Evolutionary conservation across 2,113 vertebrate genomes (phyloP).

Genomic region (Numida meleagris): DNA sequence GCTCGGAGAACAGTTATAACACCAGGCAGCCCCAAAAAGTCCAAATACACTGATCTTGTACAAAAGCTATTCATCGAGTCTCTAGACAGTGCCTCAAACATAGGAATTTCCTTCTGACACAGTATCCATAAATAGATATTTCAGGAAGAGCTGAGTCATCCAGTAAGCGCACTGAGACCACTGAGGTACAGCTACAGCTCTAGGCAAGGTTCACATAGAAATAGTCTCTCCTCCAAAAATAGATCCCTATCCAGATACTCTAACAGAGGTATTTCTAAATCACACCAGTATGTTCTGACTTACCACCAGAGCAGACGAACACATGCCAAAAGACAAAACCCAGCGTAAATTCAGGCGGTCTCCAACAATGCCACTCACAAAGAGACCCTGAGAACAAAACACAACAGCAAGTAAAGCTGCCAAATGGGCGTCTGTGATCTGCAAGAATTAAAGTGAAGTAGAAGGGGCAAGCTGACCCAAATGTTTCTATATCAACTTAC

Average conservation of each 20-base stretch:
- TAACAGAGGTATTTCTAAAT: neutral
- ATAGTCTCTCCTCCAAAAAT: neutral
- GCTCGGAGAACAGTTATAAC: neutral
- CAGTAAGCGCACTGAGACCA: neutral
- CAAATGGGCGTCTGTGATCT: neutral
- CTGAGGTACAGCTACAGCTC: neutral
- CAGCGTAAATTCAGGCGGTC: conserved; percentile 93
- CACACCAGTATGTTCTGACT: conserved; percentile 41
- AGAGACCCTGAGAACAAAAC: conserved; percentile 85
- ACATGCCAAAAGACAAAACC: conserved; percentile 93
- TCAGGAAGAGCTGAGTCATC: conserved; percentile 9
- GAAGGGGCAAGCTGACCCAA: neutral
- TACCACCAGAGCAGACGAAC: conserved; percentile 93
- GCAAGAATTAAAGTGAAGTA: neutral
- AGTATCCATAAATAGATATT: neutral
- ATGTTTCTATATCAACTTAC: neutral
- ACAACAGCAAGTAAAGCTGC: neutral
- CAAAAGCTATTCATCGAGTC: neutral
- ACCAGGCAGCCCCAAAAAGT: neutral
- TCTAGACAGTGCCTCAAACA: neutral
- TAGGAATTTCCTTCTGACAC: conserved; percentile 16
- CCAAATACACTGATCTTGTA: neutral
- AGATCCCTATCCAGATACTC: neutral
- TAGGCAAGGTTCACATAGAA: neutral
- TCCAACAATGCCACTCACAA: conserved; percentile 90